Base-by-base conservation (phyloP, 2,113 vertebrate species). In the Danionella cerebrum region DNA sequence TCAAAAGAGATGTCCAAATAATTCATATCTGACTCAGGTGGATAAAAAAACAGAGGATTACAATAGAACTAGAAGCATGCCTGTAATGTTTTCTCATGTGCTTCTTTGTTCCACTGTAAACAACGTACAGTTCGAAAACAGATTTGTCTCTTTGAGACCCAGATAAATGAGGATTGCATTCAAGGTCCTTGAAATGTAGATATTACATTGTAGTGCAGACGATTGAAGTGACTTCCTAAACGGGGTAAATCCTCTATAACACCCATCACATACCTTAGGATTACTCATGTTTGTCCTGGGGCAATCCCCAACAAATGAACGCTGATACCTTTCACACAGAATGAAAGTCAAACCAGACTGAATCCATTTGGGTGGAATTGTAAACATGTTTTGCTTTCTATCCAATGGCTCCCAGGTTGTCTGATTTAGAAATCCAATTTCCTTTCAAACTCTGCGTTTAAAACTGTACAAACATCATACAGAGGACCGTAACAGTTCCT, bases 381-480 rank as follows among this genome's bases (percentile, higher is more conserved):
- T 55, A 42, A 71, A 71, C 55, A 75, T 57, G 19, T 18, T 65
- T 38, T 47, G 59, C 10, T 55, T 54, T 66, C 21, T 29, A 36
- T 21, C 24, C 12, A 14, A 3, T 59, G 25, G 63, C 54, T n/a
- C 60, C 53, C 39, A 55, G 29, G 60, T 69, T 48, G 36, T 60
- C 11, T 12, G 27, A 52, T 64, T 58, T 57, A 69, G 19, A 65
- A 59, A 48, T 74, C 69, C 16, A 65, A 72, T 31, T 36, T 18
- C 68, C 53, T 69, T 81, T 83, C 74, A 18, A 69, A 52, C 38
- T 68, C 27, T 63, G 70, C 70, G 66, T 57, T 59, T 51, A 42
- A 53, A 64, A 42, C 18, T 53, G 36, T 71, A 24, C 21, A 67
- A 42, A 50, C 4, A 12, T 8, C 24, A 14, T 39, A 36, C 19